Evolutionary conservation across 2,113 vertebrate species (phyloP).

Genomic region (Phodopus roborovskii): DNA sequence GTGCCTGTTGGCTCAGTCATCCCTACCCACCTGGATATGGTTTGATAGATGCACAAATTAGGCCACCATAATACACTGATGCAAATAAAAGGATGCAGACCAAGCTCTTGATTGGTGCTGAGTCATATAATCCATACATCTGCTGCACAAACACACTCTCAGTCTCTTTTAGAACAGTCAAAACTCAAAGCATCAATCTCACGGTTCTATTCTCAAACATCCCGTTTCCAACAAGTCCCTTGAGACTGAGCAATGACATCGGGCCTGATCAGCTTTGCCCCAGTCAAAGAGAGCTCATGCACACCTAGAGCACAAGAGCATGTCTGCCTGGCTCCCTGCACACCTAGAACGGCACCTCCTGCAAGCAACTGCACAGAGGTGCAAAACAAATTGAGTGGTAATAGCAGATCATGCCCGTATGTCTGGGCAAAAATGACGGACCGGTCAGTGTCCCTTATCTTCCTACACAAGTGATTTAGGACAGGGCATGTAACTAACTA

Average conservation of each 20-base stretch:
- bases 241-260: not conserved
- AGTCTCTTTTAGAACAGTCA: not conserved
- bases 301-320: not conserved
- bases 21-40: not conserved
- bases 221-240: not conserved
- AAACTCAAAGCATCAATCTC: not conserved
- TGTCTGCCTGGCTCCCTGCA: not conserved
- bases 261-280: not conserved
- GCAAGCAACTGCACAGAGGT: not conserved
- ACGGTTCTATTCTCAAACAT: not conserved
- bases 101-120: not conserved
- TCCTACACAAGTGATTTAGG: not conserved
- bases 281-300: not conserved
- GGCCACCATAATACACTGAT: not conserved
- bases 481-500: not conserved
- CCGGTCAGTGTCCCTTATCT: not conserved
- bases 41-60: not conserved
- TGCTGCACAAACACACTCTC: not conserved
- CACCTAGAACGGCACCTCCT: not conserved
- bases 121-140: not conserved
- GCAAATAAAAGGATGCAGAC: not conserved
- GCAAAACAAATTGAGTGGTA: not conserved
- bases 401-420: not conserved
- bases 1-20: not conserved
- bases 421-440: not conserved